Percentiles rank a stretch among this genome's conserved stretches.
phyloP scores from a whole-genome alignment of 2,113 vertebrate genomes.

The Callaeas wilsoni region DNA sequence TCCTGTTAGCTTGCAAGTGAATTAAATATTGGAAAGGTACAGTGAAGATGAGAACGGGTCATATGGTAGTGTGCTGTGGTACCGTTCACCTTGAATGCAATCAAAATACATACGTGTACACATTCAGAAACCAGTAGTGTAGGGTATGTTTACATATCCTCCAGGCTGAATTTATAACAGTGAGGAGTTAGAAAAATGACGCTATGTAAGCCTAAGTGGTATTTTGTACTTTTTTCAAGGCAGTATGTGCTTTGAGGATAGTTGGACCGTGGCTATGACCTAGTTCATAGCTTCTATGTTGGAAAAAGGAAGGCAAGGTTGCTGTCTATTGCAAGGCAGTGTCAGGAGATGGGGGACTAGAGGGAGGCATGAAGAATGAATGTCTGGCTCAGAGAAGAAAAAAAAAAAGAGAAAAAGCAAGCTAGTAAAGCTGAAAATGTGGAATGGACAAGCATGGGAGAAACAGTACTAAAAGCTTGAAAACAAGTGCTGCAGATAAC shows the following conservation, averaged over 20 bases:
- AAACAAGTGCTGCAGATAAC: neutral
- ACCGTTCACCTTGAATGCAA: neutral
- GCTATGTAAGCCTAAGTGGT: neutral
- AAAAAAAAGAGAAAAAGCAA: neutral
- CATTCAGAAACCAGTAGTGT: neutral
- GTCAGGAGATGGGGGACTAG: neutral
- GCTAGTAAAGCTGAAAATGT: neutral
- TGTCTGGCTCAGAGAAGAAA: neutral
- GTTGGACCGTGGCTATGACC: accelerated
- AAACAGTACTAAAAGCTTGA: neutral
- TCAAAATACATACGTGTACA: neutral
- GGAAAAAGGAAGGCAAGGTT: neutral
- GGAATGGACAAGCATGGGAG: neutral
- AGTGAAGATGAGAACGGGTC: neutral
- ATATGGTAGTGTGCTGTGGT: neutral
- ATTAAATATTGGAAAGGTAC: neutral
- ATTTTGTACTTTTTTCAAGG: neutral
- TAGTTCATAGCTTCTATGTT: neutral
- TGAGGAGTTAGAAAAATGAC: neutral
- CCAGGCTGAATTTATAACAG: neutral
- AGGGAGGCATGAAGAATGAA: neutral
- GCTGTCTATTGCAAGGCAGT: neutral
- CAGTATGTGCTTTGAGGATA: neutral
- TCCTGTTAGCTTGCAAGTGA: neutral
- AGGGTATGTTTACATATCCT: neutral